Base-by-base conservation (phyloP, 1,140 invertebrate species). In the Megathymus violae region DNA sequence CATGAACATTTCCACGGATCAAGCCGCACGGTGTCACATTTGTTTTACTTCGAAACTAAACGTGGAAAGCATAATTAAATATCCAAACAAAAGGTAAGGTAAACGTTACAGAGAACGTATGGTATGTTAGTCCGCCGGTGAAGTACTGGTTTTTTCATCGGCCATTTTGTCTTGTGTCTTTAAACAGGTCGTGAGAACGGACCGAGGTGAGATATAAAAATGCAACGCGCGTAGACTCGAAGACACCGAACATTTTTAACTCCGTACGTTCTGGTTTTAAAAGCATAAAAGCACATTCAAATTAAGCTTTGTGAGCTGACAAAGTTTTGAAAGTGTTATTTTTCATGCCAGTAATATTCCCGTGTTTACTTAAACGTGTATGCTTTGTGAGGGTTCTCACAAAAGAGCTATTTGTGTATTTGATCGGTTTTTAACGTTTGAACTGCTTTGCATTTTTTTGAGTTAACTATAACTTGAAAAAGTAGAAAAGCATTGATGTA, bases 161-260 rank as follows among this genome's bases (percentile, higher is more conserved):
- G 51, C 66, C 65, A 63, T 71, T 79, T 79, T 79, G 74, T 79
- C 67, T 72, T 44, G 47, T 70, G 61, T 63, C 71, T 76, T 73
- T 58, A 69, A 66, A 69, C 70, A 67, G 62, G 62, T 64, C 70
- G 64, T 68, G 71, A 31, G 69, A 74, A 67, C 67, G 63, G 69
- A 60, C 62, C 64, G 60, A 41, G 62, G 38, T 69, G 60, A 41
- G 60, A 34, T 69, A 70, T 74, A 74, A 78, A 76, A 74, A 80
- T 78, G 74, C 74, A 73, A 77, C 68, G 50, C 64, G 64, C 69
- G 69, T 71, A 65, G 63, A 62, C 62, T 31, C 56, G 62, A 61
- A 67, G 64, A 69, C 71, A 63, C 51, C 67, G 46, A 62, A 27
- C 56, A 62, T 58, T 72, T 68, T 62, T 63, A 67, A 59, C 54